These are phyloP conservation scores for Lamprologus ornatipinnis DNA, from an alignment of 2,113 vertebrate genomes.

Conservation along the genomic window DNA sequence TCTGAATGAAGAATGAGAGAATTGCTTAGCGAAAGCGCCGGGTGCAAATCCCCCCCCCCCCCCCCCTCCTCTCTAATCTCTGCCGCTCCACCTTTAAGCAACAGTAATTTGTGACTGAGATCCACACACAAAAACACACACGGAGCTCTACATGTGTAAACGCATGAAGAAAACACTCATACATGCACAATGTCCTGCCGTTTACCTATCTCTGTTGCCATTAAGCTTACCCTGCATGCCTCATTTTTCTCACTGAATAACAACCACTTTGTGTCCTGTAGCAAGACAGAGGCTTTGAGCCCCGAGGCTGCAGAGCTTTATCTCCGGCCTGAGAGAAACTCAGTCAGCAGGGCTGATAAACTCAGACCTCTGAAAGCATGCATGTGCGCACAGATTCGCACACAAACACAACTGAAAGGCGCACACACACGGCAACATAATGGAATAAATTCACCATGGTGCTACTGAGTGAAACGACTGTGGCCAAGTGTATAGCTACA, in stretches of 20 bases:
- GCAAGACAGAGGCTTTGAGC: neutral
- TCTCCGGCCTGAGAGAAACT: slow-evolving; percentile 15
- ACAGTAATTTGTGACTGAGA: neutral
- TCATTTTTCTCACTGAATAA: slow-evolving; percentile 5
- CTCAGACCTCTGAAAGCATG: neutral
- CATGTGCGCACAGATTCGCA: neutral
- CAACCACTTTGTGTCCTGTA: neutral
- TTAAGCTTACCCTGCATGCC: neutral
- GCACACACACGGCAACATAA: neutral
- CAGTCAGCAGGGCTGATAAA: slow-evolving; percentile 32
- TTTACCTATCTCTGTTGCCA: neutral
- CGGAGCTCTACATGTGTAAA: neutral
- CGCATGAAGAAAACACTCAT: neutral
- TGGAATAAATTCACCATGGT: slow-evolving; percentile 29
- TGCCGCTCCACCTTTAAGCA: neutral
- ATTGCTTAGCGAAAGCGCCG: neutral
- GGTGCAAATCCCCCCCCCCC: slow-evolving; percentile 18
- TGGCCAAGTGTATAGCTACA: neutral
- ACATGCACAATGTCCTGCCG: neutral
- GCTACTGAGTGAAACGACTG: neutral
- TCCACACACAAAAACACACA: neutral
- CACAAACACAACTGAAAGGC: neutral
- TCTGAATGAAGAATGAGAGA: slow-evolving; percentile 22
- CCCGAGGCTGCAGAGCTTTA: slow-evolving; percentile 8
- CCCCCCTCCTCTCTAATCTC: neutral